phyloP scores from a whole-genome alignment of 1,140 invertebrate species.

The Odontomachus brunneus region DNA sequence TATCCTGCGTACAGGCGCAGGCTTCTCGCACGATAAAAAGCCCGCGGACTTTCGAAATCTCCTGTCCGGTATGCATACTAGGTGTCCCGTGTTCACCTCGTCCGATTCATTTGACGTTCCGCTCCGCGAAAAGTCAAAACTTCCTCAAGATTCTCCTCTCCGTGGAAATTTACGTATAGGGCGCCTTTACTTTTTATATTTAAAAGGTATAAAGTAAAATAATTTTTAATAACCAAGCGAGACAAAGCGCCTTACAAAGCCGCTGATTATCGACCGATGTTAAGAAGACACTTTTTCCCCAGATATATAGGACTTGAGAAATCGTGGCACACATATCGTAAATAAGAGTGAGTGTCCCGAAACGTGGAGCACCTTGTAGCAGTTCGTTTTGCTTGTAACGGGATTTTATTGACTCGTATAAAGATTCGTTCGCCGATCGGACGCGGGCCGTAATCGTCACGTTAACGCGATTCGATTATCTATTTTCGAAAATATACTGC shows the following conservation, averaged over 20 bases:
- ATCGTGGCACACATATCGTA: not conserved
- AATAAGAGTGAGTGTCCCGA: not conserved
- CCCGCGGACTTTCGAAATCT: constrained; percentile 23
- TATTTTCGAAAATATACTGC: constrained; percentile 11
- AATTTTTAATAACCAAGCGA: no score
- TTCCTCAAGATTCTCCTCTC: no score
- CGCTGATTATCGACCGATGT: no score
- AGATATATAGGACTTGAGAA: no score
- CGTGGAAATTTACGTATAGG: no score
- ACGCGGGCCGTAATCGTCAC: not conserved
- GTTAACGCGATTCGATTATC: constrained; percentile 33
- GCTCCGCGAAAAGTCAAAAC: no score
- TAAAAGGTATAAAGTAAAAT: no score
- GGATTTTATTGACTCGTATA: constrained; percentile 30
- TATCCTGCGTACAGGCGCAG: not conserved
- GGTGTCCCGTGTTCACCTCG: not conserved
- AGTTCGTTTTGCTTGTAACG: not conserved
- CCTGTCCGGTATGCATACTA: not conserved
- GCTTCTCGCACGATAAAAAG: constrained; percentile 26
- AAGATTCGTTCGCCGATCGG: constrained; percentile 26
- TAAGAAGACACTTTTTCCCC: no score
- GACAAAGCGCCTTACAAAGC: no score
- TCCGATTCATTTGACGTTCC: not conserved
- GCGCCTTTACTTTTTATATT: no score
- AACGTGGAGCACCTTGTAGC: not conserved